These are phyloP conservation scores for Brachyistius frenatus DNA, from an alignment of 2,113 vertebrate species.

Conservation along the genomic window DNA sequence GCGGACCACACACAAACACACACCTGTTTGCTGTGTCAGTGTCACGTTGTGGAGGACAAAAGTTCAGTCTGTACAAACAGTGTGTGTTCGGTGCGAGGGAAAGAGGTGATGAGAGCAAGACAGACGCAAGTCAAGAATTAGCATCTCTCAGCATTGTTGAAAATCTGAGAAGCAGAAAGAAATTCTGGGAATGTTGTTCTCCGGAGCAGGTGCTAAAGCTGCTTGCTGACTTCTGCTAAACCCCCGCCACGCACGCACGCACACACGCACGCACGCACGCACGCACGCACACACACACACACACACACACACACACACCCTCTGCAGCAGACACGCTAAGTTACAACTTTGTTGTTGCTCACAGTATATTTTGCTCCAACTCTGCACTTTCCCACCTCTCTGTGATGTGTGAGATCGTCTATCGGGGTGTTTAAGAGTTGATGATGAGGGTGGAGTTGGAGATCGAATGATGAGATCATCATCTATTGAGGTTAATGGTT, in stretches of 20 bases:
- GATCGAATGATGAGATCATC: constrained; percentile 60
- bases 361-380: background rate
- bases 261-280: no score
- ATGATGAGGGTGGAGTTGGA: constrained; percentile 35
- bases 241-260: background rate
- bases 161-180: constrained; percentile 39
- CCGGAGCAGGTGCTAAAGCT: constrained; percentile 46
- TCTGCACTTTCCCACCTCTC: background rate
- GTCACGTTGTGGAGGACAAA: constrained; percentile 9
- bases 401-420: constrained; percentile 16
- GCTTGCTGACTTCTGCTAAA: constrained; percentile 7
- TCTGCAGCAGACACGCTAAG: constrained; percentile 13
- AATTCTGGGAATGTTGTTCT: constrained; percentile 67
- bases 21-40: constrained; percentile 15
- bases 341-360: constrained; percentile 21
- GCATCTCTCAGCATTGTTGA: constrained; percentile 21
- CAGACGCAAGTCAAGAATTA: constrained; percentile 11
- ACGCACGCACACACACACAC: no score
- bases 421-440: constrained; percentile 1
- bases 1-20: constrained; percentile 37
- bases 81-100: constrained; percentile 8
- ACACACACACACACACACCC: background rate
- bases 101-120: constrained; percentile 7
- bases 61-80: constrained; percentile 48
- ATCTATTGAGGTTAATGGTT: background rate